Conservation (phyloP, 2,797 vertebrate genomes). For the Luscinia megarhynchos region DNA sequence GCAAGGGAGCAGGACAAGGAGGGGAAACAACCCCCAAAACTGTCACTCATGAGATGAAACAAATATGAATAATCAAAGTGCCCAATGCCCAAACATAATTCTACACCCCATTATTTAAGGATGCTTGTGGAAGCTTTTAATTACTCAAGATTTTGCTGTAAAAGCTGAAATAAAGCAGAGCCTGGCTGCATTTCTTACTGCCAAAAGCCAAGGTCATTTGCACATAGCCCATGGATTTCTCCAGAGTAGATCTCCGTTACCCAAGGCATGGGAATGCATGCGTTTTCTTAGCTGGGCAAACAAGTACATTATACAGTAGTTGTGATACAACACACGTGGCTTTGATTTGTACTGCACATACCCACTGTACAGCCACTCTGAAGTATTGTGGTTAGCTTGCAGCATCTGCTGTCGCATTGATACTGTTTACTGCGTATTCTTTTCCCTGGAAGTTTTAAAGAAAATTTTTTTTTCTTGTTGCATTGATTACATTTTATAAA, state of each 20-base stretch:
- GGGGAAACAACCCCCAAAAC: neutral
- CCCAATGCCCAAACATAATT: conserved; percentile 23
- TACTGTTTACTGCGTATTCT: conserved; percentile 88
- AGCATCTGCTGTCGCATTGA: conserved; percentile 90
- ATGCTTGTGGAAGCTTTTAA: conserved; percentile 61
- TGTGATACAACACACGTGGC: conserved; percentile 98
- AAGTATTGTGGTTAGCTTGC: conserved; percentile 94
- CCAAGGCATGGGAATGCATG: conserved; percentile 89
- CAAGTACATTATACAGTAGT: conserved; percentile 93
- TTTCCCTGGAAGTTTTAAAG: conserved; percentile 85
- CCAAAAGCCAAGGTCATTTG: conserved; percentile 80
- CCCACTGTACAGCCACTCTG: conserved; percentile 94
- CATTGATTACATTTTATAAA: conserved; percentile 87
- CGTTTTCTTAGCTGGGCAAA: conserved; percentile 88
- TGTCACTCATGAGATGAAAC: conserved; percentile 16
- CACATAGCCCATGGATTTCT: conserved; percentile 80
- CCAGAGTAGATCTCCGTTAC: conserved; percentile 80
- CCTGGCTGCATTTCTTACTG: conserved; percentile 77
- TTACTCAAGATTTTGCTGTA: conserved; percentile 62
- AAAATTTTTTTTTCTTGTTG: conserved; percentile 81
- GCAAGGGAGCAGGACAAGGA: conserved; percentile 65
- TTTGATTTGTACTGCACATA: conserved; percentile 94
- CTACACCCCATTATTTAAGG: conserved; percentile 57
- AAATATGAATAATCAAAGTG: conserved; percentile 22
- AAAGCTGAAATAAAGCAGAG: conserved; percentile 67